Conservation (phyloP, 1,140 invertebrate genomes). For the Doryteuthis pealeii region DNA sequence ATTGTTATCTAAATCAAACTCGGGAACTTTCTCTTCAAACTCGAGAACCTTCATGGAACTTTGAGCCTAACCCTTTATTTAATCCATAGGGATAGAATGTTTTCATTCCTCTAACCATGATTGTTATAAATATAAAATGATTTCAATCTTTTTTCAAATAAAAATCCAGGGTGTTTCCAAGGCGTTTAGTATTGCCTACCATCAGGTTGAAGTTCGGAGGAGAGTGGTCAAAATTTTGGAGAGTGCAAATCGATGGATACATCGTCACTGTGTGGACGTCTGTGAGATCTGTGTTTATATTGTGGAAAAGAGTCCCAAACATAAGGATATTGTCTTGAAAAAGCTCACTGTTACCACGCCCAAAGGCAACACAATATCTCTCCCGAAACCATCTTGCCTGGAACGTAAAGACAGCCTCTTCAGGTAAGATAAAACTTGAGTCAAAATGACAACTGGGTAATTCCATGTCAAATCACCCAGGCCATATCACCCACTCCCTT, state of each 20-base stretch:
- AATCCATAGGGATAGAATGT: too few species aligned
- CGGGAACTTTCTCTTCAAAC: too few species aligned
- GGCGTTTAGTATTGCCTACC: constrained; percentile 58
- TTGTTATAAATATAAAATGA: too few species aligned
- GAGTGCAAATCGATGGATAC: constrained; percentile 57
- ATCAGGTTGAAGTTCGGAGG: constrained; percentile 51
- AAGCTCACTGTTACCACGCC: constrained; percentile 52
- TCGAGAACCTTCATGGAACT: too few species aligned
- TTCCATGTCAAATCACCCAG: too few species aligned
- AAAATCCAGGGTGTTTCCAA: constrained; percentile 53
- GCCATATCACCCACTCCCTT: too few species aligned
- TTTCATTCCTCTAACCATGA: too few species aligned
- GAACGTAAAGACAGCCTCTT: constrained; percentile 59
- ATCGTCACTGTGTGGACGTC: constrained; percentile 50
- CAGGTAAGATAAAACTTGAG: too few species aligned
- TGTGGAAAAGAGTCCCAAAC: constrained; percentile 48
- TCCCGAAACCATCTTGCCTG: constrained; percentile 46
- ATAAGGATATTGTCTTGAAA: constrained; percentile 49
- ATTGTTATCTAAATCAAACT: too few species aligned
- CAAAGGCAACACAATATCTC: constrained; percentile 36
- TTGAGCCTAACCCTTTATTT: too few species aligned
- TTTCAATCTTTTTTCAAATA: too few species aligned
- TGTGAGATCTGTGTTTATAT: constrained; percentile 54
- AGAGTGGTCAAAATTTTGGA: constrained; percentile 56
- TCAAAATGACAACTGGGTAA: too few species aligned